Evolutionary conservation across 2,888 invertebrate genomes (phyloP).

Genomic region (Lochmaea capreae): DNA sequence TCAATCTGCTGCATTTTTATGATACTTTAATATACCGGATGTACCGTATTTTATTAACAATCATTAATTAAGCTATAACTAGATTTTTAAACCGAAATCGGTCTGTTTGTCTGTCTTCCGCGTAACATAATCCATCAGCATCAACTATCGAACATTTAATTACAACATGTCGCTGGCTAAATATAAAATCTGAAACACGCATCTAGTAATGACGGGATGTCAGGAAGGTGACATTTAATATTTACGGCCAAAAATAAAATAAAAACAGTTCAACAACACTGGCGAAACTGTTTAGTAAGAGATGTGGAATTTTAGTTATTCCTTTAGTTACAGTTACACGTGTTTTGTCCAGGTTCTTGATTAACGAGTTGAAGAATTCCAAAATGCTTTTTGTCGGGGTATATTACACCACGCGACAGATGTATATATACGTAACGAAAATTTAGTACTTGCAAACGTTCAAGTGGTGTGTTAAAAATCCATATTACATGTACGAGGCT

Average conservation of each 20-base stretch:
- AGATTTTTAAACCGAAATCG: too few species aligned
- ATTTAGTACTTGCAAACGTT: neutral
- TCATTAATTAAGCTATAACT: neutral
- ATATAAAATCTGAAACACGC: constrained; percentile 8
- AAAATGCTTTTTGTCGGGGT: neutral
- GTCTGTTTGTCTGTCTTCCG: neutral
- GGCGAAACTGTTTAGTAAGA: constrained; percentile 5
- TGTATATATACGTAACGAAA: neutral
- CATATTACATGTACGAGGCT: too few species aligned
- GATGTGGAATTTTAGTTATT: constrained; percentile 23
- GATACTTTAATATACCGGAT: too few species aligned
- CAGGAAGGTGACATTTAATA: constrained; percentile 22
- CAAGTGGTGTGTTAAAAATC: neutral
- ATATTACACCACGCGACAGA: neutral
- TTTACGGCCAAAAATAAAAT: constrained; percentile 25
- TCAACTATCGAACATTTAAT: neutral
- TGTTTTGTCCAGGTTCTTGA: constrained; percentile 22
- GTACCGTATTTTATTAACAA: neutral
- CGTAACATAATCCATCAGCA: constrained; percentile 6
- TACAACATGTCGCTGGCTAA: constrained; percentile 5
- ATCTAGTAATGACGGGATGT: constrained; percentile 25
- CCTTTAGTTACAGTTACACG: constrained; percentile 19
- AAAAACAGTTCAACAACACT: constrained; percentile 15
- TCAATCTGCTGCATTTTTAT: neutral
- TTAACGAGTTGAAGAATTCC: constrained; percentile 20